Percentiles rank a stretch among this genome's conserved stretches.
Conservation (phyloP, 2,888 invertebrate genomes). For the Drosophila lutescens region DNA sequence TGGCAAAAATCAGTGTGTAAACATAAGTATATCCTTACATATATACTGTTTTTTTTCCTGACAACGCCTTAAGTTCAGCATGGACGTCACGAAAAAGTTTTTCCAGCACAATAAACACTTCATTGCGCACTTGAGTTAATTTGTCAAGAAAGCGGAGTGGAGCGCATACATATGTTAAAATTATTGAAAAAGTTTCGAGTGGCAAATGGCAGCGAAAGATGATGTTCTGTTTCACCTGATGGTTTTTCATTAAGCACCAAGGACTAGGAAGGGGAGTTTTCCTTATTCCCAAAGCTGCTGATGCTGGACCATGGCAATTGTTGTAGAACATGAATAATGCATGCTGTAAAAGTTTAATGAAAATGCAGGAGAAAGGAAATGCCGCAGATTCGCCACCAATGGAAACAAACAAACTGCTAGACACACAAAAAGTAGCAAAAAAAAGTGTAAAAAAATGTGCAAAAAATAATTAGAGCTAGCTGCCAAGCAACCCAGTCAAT, state of each 20-base stretch:
- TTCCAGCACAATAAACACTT: conserved; percentile 75
- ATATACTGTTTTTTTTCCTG: conserved; percentile 15
- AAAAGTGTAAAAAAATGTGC: neutral
- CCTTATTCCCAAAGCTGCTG: neutral
- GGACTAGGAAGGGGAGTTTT: neutral
- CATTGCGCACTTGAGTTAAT: conserved; percentile 79
- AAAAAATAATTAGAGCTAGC: conserved; percentile 21
- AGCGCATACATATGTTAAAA: conserved; percentile 60
- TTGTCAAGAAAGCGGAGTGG: conserved; percentile 68
- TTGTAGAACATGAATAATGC: conserved; percentile 74
- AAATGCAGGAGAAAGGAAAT: conserved; percentile 61
- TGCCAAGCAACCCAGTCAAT: conserved; percentile 41
- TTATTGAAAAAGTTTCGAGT: conserved; percentile 76
- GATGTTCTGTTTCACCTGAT: conserved; percentile 52
- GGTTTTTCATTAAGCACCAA: conserved; percentile 66
- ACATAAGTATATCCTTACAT: neutral
- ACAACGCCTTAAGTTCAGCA: conserved; percentile 21
- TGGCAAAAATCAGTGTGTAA: neutral
- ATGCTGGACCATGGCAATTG: conserved; percentile 63
- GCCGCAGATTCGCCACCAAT: conserved; percentile 21
- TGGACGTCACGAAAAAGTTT: conserved; percentile 54
- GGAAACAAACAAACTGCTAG: conserved; percentile 22
- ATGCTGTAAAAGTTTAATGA: conserved; percentile 71
- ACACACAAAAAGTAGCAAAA: conserved; percentile 6
- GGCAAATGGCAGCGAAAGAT: conserved; percentile 31